Conservation (phyloP, 2,797 vertebrate species). For the Malurus leucopterus region DNA sequence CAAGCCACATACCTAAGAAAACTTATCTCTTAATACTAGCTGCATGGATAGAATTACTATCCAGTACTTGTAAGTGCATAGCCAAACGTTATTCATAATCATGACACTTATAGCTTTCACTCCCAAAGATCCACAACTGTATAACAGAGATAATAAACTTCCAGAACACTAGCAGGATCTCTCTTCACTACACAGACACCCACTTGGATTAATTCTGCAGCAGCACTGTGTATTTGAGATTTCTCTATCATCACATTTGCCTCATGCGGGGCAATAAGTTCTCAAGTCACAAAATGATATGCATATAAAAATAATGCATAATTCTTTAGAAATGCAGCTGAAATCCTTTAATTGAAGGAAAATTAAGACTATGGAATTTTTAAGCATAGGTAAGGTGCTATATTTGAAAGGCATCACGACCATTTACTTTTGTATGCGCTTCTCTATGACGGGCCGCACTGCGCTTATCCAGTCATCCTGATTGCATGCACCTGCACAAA, state of each 20-base stretch:
- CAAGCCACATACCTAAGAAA: not conserved
- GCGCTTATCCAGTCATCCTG: constrained; percentile 97
- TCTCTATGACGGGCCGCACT: constrained; percentile 97
- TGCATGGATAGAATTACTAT: not conserved
- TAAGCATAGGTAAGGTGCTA: not conserved
- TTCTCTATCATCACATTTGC: not conserved
- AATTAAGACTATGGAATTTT: not conserved
- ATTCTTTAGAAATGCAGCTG: not conserved
- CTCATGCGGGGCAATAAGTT: not conserved
- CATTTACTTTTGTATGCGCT: constrained; percentile 96
- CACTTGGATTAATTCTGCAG: not conserved
- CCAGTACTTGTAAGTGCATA: not conserved
- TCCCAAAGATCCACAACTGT: not conserved
- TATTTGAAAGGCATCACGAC: not conserved
- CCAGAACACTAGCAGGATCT: not conserved
- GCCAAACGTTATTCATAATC: not conserved
- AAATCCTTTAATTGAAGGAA: not conserved
- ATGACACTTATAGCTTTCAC: not conserved
- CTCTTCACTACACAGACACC: not conserved
- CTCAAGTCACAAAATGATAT: not conserved
- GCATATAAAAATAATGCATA: not conserved
- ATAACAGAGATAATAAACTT: not conserved
- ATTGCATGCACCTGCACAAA: constrained; percentile 82
- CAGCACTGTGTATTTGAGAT: not conserved
- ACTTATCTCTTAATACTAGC: not conserved